A percentile compares a stretch with the other conserved stretches of the same genome.
Evolutionary conservation across 64 coral and sea anemone genomes (phyloP).

Genomic region (Montipora capricornis): DNA sequence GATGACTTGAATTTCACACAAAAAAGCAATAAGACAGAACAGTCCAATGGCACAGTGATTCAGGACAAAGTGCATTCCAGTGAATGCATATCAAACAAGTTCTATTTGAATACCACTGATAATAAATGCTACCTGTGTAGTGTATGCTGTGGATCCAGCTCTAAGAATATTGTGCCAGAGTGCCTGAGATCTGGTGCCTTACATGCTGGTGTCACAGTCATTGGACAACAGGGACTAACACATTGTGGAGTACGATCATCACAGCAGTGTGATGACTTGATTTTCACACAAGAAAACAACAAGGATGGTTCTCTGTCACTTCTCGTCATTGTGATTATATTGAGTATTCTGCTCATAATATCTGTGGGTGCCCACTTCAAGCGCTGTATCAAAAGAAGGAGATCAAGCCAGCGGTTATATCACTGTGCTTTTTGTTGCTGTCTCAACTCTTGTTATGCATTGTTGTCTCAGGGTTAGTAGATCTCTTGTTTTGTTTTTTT

Average conservation of each 20-base stretch:
- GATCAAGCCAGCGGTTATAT: neutral
- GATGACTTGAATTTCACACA: neutral
- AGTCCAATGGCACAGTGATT: neutral
- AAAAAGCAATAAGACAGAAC: neutral
- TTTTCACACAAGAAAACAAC: neutral
- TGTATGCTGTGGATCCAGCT: neutral
- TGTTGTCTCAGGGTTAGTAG: neutral
- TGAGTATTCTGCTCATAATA: neutral
- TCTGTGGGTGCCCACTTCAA: neutral
- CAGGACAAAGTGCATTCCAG: neutral
- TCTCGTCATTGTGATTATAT: neutral
- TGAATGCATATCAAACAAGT: neutral
- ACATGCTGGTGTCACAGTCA: neutral
- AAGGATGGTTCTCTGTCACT: too few species aligned
- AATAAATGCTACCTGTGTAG: neutral
- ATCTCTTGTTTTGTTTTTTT: neutral
- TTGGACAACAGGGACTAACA: constrained; percentile 7
- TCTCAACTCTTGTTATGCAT: neutral
- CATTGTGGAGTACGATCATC: neutral
- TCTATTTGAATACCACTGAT: constrained; percentile 31
- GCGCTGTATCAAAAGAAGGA: neutral
- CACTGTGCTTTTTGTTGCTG: neutral
- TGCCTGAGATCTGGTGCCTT: neutral
- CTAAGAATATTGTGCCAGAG: neutral
- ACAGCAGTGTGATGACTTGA: neutral